Conservation (phyloP, 2,888 invertebrate species). For the Aphidius colemani region DNA sequence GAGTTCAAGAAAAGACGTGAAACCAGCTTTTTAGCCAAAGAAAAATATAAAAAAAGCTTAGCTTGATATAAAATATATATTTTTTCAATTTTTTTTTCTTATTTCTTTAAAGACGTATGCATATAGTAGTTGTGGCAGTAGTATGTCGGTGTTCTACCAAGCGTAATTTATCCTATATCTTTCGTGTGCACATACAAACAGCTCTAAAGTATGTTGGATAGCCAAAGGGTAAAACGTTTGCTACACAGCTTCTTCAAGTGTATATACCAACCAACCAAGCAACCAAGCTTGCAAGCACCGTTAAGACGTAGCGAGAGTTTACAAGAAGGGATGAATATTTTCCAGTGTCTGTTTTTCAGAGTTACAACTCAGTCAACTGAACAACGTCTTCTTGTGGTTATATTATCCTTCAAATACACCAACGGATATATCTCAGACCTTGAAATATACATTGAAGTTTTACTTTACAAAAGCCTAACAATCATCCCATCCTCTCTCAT, state of each 20-base stretch:
- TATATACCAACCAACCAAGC: neutral
- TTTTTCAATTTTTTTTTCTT: neutral
- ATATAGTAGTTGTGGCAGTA: neutral
- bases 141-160: constrained; percentile 15
- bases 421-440: too few relatives aligned
- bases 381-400: too few relatives aligned
- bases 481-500: too few relatives aligned
- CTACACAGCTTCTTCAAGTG: too few relatives aligned
- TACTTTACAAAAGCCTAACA: too few relatives aligned
- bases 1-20: too few relatives aligned
- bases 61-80: neutral
- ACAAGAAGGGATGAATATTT: constrained; percentile 4
- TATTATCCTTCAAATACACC: too few relatives aligned
- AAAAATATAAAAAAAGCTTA: too few relatives aligned
- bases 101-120: too few relatives aligned
- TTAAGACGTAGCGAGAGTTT: neutral
- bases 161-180: constrained; percentile 24
- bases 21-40: too few relatives aligned
- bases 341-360: neutral
- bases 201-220: constrained; percentile 21
- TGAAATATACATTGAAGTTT: too few relatives aligned
- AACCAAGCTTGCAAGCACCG: neutral
- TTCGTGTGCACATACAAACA: constrained; percentile 7
- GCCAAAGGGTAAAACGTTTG: constrained; percentile 11
- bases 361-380: neutral